Evolutionary conservation across 2,888 invertebrate genomes (phyloP), one percentile per base, ranked within the genome.

Genomic region (Aleiodes leptofemur): DNA sequence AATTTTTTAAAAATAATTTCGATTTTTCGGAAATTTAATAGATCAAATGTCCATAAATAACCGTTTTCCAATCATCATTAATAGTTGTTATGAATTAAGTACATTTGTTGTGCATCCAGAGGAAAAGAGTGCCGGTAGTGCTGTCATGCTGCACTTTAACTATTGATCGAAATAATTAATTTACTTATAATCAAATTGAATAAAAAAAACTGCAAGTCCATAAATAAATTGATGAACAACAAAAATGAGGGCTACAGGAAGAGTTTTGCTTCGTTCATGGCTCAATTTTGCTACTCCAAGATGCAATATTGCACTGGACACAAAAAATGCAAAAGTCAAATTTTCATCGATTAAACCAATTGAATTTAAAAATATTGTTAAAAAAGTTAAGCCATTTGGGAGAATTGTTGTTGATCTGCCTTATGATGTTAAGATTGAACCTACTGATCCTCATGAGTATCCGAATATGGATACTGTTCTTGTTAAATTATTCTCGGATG

Each of bases 361-460:
- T 34, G 69, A 72, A 43, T 59, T 72, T 0, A 74, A 78, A 38
- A 71, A 76, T 51, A 77, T 79, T 8, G 50, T 64, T 6, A 80
- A 75, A 66, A 81, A 57, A 66, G 80, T 82, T 0, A 76, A 80
- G 69, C 77, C 78, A 9, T 82, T 82, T 53, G 82, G 82, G 9
- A 82, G 77, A 74, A 76, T 82, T 68, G 56, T 76, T 8, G 66
- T 82, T 77, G 68, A 82, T 56, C 72, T 82, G 29, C 81, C 82
- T 48, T 82, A 76, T 66, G 78, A 80, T 71, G 81, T 82, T 7
- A 77, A 79, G 51, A 68, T 82, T 14, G 78, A 77, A 56, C 75
- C 82, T 29, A 82, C 80, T 55, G 80, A 81, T 76, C 80, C 81
- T 38, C 80, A 82, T 61, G 72, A 77, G n/a, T 82, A 79, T 78